Percentiles rank a stretch among this genome's conserved stretches.
These are phyloP conservation scores for Chironomus striatipennis DNA, from an alignment of 1,140 invertebrate genomes.

Conservation along the genomic window DNA sequence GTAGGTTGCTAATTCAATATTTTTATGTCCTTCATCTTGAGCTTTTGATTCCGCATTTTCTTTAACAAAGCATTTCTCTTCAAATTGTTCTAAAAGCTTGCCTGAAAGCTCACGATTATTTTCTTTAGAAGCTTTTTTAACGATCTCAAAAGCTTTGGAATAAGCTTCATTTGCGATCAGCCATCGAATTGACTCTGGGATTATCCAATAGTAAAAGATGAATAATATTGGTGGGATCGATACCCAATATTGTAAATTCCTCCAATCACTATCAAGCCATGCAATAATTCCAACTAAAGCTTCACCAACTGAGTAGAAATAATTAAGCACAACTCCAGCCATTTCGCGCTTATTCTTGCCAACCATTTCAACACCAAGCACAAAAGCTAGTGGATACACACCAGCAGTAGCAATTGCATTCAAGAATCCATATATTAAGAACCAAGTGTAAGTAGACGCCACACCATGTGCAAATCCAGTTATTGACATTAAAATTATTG, in stretches of 20 bases:
- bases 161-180: constrained; percentile 45
- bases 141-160: constrained; percentile 46
- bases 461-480: constrained; percentile 46
- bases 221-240: constrained; percentile 49
- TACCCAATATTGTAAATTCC: constrained; percentile 46
- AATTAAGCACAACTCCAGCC: constrained; percentile 52
- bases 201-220: constrained; percentile 48
- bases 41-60: background rate
- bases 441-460: constrained; percentile 46
- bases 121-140: constrained; percentile 44
- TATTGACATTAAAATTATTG: constrained; percentile 46
- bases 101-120: constrained; percentile 47
- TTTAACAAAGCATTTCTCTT: background rate
- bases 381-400: constrained; percentile 52
- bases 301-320: constrained; percentile 58
- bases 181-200: constrained; percentile 57
- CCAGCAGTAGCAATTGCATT: constrained; percentile 51
- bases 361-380: constrained; percentile 59
- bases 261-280: constrained; percentile 51
- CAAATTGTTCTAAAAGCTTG: constrained; percentile 37
- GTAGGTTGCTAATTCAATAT: background rate
- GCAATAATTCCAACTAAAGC: constrained; percentile 49
- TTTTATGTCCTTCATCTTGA: background rate
- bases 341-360: constrained; percentile 52
- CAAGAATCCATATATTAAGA: constrained; percentile 47